Conservation (phyloP, 2,888 invertebrate species). For the Oscheius sp. region DNA sequence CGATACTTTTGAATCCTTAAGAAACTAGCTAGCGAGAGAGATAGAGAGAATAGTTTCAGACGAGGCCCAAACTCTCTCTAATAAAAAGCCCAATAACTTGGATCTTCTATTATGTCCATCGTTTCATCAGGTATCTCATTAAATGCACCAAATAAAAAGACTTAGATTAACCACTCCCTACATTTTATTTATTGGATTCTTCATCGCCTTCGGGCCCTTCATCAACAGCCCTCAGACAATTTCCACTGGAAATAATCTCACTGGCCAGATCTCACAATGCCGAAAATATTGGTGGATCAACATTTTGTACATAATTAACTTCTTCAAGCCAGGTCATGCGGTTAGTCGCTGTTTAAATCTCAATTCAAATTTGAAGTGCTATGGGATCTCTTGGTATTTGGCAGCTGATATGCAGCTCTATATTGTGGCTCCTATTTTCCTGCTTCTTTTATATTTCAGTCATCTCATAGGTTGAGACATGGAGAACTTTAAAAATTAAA, state of each 20-base stretch:
- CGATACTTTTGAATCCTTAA: no score
- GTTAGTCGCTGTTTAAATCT: neutral
- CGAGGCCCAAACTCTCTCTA: neutral
- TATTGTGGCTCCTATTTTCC: neutral
- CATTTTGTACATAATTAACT: conserved; percentile 47
- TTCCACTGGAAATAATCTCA: neutral
- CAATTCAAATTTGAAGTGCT: neutral
- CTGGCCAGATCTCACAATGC: conserved; percentile 27
- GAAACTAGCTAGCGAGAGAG: no score
- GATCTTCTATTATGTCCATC: conserved; percentile 40
- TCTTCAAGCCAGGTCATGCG: conserved; percentile 4
- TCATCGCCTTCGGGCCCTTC: neutral
- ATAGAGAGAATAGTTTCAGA: no score
- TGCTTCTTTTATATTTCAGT: conserved; percentile 1
- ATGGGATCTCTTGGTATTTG: neutral
- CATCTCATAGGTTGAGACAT: conserved; percentile 27
- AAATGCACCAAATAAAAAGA: neutral
- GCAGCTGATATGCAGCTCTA: neutral
- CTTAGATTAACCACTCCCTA: conserved; percentile 34
- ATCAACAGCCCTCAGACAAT: neutral
- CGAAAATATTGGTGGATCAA: conserved; percentile 38
- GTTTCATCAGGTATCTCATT: conserved; percentile 30
- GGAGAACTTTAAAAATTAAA: neutral
- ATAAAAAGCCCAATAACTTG: conserved; percentile 38
- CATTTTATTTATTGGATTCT: conserved; percentile 22